Base-by-base conservation (phyloP, 2,888 invertebrate genomes). In the Cryptophagus acutangulus region DNA sequence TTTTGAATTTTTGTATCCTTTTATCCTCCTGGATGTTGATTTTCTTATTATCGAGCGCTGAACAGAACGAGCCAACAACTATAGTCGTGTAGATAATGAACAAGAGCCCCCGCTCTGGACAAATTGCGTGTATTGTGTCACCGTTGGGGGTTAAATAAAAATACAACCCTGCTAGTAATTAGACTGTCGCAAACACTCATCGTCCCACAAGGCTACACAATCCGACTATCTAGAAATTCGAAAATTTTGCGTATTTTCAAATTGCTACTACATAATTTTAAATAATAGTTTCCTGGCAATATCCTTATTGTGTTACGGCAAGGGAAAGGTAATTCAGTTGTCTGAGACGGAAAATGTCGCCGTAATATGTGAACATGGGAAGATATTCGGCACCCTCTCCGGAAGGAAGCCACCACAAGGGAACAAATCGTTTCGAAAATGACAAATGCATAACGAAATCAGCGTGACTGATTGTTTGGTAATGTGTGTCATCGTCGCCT, bases 101-200 rank as follows among this genome's bases (percentile, higher is more conserved):
- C 55, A 52, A 43, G 39, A 40, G 43, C 49, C 49, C 45, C 34
- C 44, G 36, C 34, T 53, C 45, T 48, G 54, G 58, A 55, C 63
- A 65, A 68, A 67, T 67, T 67, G 65, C 66, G 67, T 67, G 65
- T 66, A 67, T 66, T 67, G 66, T 67, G 60, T 56, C 63, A 57
- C 62, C 59, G 61, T 55, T 58, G 57, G 68, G 67, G 65, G 66
- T 62, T 61, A 63, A 62, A 65, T 65, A 68, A 67, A 68, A 68
- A 67, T 64, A 59, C 60, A 51, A 52, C 56, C 40, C 34, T 37
- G 43, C 46, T 39, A 54, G 70, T 73, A 73, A 74, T 74, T 74
- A 73, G 71, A 69, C 71, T 73, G 73, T 74, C 73, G 70, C 63
- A 65, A 73, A 71, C 73, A 74, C 71, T 69, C 72, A 31, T 36